phyloP scores from a whole-genome alignment of 2,113 vertebrate genomes.

The Prinia subflava region DNA sequence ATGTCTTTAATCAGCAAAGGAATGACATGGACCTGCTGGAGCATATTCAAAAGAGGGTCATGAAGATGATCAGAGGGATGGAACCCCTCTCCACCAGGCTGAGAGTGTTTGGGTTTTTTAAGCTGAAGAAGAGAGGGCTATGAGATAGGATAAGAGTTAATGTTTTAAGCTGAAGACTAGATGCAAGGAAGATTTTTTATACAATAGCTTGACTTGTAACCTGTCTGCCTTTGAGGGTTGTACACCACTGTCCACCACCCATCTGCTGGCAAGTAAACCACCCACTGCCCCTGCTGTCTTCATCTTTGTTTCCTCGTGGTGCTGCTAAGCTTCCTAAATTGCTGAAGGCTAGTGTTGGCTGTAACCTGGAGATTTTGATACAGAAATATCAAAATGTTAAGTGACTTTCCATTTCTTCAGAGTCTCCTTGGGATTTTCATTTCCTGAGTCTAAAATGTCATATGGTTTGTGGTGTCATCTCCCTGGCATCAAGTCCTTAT shows the following conservation, averaged over 20 bases:
- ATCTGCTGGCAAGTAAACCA: not conserved
- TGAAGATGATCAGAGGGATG: not conserved
- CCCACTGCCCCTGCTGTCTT: not conserved
- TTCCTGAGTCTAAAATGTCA: conserved; percentile 10
- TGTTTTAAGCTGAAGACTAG: not conserved
- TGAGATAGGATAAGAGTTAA: not conserved
- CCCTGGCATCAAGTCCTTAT: not conserved
- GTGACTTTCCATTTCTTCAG: not conserved
- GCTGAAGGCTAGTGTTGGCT: not conserved
- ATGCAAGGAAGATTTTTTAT: not conserved
- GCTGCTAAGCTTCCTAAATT: not conserved
- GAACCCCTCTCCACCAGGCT: not conserved
- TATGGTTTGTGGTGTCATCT: not conserved
- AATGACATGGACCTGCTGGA: not conserved
- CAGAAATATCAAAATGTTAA: not conserved
- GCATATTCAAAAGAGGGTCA: not conserved
- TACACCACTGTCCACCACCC: fast-evolving
- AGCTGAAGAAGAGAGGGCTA: not conserved
- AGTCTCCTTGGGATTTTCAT: not conserved
- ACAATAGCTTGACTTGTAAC: not conserved
- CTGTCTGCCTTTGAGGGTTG: not conserved
- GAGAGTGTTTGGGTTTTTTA: not conserved
- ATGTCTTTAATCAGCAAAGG: not conserved
- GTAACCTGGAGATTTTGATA: not conserved
- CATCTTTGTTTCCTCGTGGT: not conserved